Evolutionary conservation across 2,888 invertebrate species (phyloP), one percentile per base, ranked within the genome.

Genomic region (Synergus laeviventris): DNA sequence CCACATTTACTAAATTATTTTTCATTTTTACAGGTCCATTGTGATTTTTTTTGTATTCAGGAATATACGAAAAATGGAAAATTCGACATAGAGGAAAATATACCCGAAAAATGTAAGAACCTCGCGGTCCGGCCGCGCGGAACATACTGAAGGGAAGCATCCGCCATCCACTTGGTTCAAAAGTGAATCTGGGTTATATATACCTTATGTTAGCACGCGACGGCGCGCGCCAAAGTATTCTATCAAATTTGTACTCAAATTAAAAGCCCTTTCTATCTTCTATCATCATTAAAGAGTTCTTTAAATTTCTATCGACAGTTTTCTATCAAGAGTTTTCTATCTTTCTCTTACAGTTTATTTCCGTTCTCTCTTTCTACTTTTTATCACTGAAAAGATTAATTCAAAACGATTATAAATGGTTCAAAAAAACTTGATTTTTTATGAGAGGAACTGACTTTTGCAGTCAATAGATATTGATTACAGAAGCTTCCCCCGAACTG

Each of bases 121-220:
- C 70, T 70, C 70, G 70, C 70, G 70, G 70, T 70, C 49, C 70
- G 70, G 70, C 45, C 70, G 49, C 70, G 70, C 70, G 70, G 70
- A 70, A 45, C 70, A 70, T 49, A 70, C 70, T 70, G 70, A 49
- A 70, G 70, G 70, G 66, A 66, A 66, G 66, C 16, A 49, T 45
- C 70, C 70, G 31, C 49, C 16, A 49, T 45, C 70, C 70, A 49
- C 49, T 70, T 70, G 70, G 45, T 70, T 70, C 70, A 70, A 70
- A 70, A 49, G 45, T 70, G 70, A 70, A 70, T 45, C 70, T 49
- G 49, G 70, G 49, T 70, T 18, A 18, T 56, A 18, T 56, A 31
- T 38, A 62, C 18, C 38, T 70, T 70, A 70, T 70, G 49, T 31
- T 14, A 70, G 70, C 49, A 70, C 70, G 70, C 70, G 70, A 70